Evolutionary conservation across 2,888 invertebrate genomes (phyloP), one percentile per base, ranked within the genome.

Genomic region (Tortrix viridana): DNA sequence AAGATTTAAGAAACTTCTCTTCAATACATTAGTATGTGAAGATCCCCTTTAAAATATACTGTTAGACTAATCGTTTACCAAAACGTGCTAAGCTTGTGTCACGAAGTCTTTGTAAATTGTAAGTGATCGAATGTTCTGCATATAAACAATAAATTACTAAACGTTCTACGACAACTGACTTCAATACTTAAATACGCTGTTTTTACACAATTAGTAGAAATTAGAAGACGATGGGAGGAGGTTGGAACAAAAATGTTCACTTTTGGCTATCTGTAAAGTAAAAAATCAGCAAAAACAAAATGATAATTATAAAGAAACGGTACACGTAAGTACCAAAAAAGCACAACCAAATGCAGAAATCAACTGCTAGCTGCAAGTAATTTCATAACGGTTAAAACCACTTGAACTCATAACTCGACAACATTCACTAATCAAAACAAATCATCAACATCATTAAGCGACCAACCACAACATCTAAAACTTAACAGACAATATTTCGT

Each of bases 91-190:
- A 19, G 57, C 44, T 19, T 50, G 26, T 43, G 81, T 85, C 86
- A 86, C 86, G 85, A 85, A 69, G 69, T 72, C 75, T 81, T 82
- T 79, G 80, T 84, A 79, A 82, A 80, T 84, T 83, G 81, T 81
- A 82, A 78, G 78, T 79, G 79, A 77, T 77, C 62, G 67, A 67
- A 66, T 67, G 67, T 66, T 57, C 58, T 57, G 62, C 43, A 56
- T 62, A 38, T 46, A 38, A 38, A 46, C 37, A 37, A 3, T 43
- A n/a, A 41, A 60, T 54, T 32, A 32, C 47, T 19, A 48, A 14
- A 16, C 16, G 48, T 6, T n/a, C 47, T 41, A 16, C 2, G 14
- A 23, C n/a, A 16, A 44, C 16, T 44, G 41, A 23, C 26, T 19
- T 44, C 3, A 38, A 23, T 16, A 16, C 41, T 44, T 20, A 44